Evolutionary conservation across 1,140 invertebrate genomes (phyloP), one percentile per base, ranked within the genome.

Genomic region (Solenopsis invicta): DNA sequence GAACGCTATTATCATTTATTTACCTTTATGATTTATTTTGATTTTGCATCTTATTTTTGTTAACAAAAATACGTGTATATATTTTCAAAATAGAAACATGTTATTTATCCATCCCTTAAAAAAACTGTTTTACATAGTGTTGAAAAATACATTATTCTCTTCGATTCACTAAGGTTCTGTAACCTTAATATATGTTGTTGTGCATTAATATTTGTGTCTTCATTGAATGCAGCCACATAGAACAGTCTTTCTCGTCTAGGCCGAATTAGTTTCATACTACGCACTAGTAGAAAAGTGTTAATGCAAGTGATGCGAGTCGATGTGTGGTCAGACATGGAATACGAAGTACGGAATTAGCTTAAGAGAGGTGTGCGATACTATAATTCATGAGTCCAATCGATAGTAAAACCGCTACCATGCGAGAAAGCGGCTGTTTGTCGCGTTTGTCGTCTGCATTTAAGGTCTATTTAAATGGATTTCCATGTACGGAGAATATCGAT

Each of bases 331-430:
- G 93, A 89, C 93, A 61, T 45, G 62, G 4, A 74, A n/a, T 67
- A 24, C 18, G 69, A 52, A 45, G 67, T 61, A 56, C 69, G 62
- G 74, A 89, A 89, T 88, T 90, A 84, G 67, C 88, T 77, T 76
- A 37, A 89, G 56, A 78, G 52, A 81, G 67, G 59, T 80, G 71
- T 56, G 71, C 74, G 78, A 78, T 41, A 41, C 85, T 89, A 87
- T 91, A 89, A 91, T 92, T 91, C 78, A 91, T 91, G 87, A 90
- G 87, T 34, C 67, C 59, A 86, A 92, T 92, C 90, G 89, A 90
- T 91, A 74, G 48, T 61, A 69, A 77, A 69, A 41, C 67, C 72
- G 29, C 34, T 48, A 54, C 21, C 34, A 64, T 12, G 48, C 72
- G 78, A 71, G 66, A 56, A 81, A 50, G 82, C n/a, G 59, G 10